A percentile compares a stretch with the other conserved stretches of the same genome.
These are phyloP conservation scores for Rhegmatorhina hoffmannsi DNA, from an alignment of 2,113 vertebrate genomes.

Conservation along the genomic window DNA sequence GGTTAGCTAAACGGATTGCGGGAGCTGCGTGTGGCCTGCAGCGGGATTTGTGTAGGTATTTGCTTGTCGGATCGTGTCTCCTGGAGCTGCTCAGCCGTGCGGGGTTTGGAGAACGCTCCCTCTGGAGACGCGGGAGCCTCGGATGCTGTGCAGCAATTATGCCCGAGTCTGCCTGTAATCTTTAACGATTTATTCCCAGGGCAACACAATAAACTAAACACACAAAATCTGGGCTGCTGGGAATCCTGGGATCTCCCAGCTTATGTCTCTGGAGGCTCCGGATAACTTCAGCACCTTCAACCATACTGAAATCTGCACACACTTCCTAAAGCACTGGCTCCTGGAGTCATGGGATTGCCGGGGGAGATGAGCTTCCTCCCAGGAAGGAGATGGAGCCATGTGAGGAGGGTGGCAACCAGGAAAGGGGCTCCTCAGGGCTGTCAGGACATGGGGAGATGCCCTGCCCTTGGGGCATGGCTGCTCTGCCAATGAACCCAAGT, in stretches of 20 bases:
- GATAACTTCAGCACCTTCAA: not conserved
- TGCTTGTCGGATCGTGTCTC: slow-evolving; percentile 5
- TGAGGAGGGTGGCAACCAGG: not conserved
- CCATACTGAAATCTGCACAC: not conserved
- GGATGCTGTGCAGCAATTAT: slow-evolving; percentile 22
- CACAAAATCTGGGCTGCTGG: slow-evolving; percentile 57
- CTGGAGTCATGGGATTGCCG: not conserved
- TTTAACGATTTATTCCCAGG: slow-evolving; percentile 62
- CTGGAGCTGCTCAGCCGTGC: not conserved
- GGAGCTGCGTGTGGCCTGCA: slow-evolving; percentile 44
- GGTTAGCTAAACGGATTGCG: not conserved
- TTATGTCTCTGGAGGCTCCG: not conserved
- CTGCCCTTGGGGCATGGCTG: not conserved
- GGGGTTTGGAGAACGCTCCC: slow-evolving; percentile 49
- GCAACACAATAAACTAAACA: slow-evolving; percentile 64
- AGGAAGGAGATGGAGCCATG: not conserved
- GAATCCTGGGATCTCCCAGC: slow-evolving; percentile 41
- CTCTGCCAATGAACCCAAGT: not conserved
- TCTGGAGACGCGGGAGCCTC: slow-evolving; percentile 34
- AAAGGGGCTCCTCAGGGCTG: not conserved
- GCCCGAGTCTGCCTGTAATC: slow-evolving; percentile 29
- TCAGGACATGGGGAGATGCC: not conserved
- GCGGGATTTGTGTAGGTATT: slow-evolving; percentile 27
- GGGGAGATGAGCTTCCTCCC: not conserved
- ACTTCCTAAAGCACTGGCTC: slow-evolving; percentile 6